Conservation (phyloP, 2,797 vertebrate genomes). For the Tarsius wallacei region DNA sequence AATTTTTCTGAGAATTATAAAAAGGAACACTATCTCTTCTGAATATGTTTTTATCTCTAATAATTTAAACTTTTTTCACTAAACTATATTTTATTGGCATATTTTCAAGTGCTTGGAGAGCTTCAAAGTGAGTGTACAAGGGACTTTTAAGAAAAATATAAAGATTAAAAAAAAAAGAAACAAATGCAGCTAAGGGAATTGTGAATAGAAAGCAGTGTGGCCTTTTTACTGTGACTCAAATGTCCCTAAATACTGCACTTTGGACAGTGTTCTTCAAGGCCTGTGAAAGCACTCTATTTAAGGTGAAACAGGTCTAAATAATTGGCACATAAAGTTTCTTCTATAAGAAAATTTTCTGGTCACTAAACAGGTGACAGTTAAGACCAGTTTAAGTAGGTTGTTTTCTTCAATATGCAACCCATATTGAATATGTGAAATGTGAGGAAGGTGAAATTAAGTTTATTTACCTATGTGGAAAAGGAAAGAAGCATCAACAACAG, state of each 20-base stretch:
- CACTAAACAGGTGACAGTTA: constrained; percentile 65
- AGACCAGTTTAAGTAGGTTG: constrained; percentile 5
- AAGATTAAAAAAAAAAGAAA: neutral
- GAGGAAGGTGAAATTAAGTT: neutral
- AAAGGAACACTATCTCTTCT: neutral
- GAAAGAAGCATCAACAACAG: neutral
- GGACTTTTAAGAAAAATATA: neutral
- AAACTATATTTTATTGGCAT: neutral
- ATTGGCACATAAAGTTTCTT: constrained; percentile 36
- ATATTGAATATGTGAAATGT: neutral
- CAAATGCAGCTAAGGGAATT: neutral
- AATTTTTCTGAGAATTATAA: constrained; percentile 55
- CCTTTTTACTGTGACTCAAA: neutral
- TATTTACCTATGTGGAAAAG: neutral
- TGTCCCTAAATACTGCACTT: neutral
- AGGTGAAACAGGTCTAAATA: neutral
- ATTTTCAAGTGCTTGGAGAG: constrained; percentile 52
- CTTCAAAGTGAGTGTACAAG: neutral
- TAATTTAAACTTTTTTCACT: constrained; percentile 66
- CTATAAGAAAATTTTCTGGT: constrained; percentile 65
- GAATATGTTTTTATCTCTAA: neutral
- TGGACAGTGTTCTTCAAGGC: neutral
- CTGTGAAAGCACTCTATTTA: neutral
- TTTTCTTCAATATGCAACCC: constrained; percentile 35
- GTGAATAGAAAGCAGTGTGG: neutral